Percentiles rank a stretch among this genome's conserved stretches.
Conservation (phyloP, 2,797 vertebrate species). For the Epinephelus coioides region DNA sequence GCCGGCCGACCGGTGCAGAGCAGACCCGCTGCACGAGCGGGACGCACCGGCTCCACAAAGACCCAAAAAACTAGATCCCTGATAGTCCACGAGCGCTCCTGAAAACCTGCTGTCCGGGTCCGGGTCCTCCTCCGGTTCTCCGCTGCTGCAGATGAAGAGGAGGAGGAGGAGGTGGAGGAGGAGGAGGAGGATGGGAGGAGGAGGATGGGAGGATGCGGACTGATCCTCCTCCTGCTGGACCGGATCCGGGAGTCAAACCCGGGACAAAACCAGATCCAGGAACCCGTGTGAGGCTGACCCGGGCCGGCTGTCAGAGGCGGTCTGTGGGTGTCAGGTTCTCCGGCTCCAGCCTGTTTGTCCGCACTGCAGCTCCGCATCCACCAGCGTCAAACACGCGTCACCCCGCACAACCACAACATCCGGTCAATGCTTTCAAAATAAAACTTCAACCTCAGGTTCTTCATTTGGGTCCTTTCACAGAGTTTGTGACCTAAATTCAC, state of each 20-base stretch:
- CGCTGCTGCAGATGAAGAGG: slow-evolving; percentile 39
- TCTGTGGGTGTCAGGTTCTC: slow-evolving; percentile 55
- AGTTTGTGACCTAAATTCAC: no score
- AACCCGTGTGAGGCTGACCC: slow-evolving; percentile 11
- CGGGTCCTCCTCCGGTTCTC: slow-evolving; percentile 48
- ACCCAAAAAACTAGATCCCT: neutral
- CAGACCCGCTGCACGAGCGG: slow-evolving; percentile 17
- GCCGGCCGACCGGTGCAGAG: slow-evolving; percentile 12
- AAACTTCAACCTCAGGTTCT: slow-evolving; percentile 11
- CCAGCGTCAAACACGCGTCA: slow-evolving; percentile 45
- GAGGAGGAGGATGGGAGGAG: slow-evolving; percentile 19
- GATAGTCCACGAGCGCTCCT: slow-evolving; percentile 16
- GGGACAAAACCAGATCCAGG: neutral
- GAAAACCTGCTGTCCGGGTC: slow-evolving; percentile 19
- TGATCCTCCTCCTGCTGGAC: slow-evolving; percentile 40
- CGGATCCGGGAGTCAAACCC: slow-evolving; percentile 16
- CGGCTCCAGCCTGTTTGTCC: slow-evolving; percentile 81
- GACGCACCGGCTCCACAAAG: slow-evolving; percentile 10
- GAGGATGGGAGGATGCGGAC: slow-evolving; percentile 34
- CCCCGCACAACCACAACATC: slow-evolving; percentile 44
- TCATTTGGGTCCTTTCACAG: no score
- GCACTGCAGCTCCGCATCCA: slow-evolving; percentile 86
- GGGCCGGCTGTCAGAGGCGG: slow-evolving; percentile 26
- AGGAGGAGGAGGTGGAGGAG: slow-evolving; percentile 26
- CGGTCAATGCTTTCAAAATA: slow-evolving; percentile 64